Evolutionary conservation across 2,888 invertebrate species (phyloP), one percentile per base, ranked within the genome.

Genomic region (Cheilosia grossa): DNA sequence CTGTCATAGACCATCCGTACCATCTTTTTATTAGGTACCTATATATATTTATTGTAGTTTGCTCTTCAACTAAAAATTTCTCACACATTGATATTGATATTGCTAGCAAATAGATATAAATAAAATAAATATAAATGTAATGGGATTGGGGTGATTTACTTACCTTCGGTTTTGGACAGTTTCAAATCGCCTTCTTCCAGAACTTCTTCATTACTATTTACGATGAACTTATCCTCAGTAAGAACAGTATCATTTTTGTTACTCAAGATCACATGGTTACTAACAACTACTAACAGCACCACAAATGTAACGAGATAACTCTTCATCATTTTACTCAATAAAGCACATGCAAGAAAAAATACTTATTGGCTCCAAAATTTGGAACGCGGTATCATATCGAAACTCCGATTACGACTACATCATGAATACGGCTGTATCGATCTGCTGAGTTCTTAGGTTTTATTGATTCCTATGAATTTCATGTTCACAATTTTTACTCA

Each of bases 221-320:
- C n/a, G 17, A 27, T 58, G 6, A 49, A 40, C 42, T 80, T 73
- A 21, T 80, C 54, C 69, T 15, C 42, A 19, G n/a, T 24, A 49
- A 33, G 17, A 40, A 47, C 40, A 49, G 53, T 58, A 40, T 78
- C 73, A 42, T 69, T 80, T 56, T 75, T 75, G 27, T 42, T 70
- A 66, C 79, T 66, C 19, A 59, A 63, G 30, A 75, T 73, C 70
- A 75, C 70, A 83, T 83, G 56, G 58, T 80, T 64, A 64, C 80
- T 83, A 74, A 80, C 37, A 53, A 82, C 78, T 74, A 82, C 58
- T 61, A 79, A 80, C 51, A 83, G 80, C 74, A 83, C 83, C 83
- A 75, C 67, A 56, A 74, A 58, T 24, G 33, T 53, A 59, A 74
- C 19, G 17, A 80, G 59, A 66, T 66, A 54, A 80, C 58, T 74